Evolutionary conservation across 2,888 invertebrate genomes (phyloP).

Genomic region (Cancer borealis): DNA sequence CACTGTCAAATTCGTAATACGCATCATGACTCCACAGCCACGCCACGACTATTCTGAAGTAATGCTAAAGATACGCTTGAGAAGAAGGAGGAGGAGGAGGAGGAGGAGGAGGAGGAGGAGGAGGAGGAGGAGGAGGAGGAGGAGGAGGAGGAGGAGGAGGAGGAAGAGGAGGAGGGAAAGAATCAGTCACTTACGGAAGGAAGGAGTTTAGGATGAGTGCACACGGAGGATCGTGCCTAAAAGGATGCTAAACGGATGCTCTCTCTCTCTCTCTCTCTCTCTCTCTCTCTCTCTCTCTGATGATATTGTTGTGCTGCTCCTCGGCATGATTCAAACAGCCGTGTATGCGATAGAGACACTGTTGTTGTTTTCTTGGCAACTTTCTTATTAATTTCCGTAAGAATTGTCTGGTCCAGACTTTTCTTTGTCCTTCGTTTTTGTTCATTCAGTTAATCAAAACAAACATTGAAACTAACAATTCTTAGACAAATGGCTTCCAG

Average conservation of each 20-base stretch:
- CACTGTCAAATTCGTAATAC: neutral
- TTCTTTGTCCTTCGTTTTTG: neutral
- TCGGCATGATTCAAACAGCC: no score
- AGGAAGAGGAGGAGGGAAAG: neutral
- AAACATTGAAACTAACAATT: neutral
- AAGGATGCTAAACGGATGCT: neutral
- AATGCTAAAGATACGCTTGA: neutral
- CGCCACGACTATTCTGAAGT: neutral
- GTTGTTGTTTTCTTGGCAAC: neutral
- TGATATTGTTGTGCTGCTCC: no score
- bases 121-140: neutral
- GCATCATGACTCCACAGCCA: neutral
- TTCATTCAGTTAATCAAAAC: neutral
- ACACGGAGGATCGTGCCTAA: neutral
- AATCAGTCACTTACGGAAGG: neutral
- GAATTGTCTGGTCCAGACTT: neutral
- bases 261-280: conserved; percentile 2
- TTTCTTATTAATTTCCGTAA: neutral
- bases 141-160: conserved; percentile 7
- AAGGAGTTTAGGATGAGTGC: neutral
- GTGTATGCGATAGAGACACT: neutral
- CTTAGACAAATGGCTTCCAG: neutral
- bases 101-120: neutral
- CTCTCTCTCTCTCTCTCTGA: neutral
- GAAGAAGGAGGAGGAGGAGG: neutral